Evolutionary conservation across 2,797 vertebrate species (phyloP).

Genomic region (Spondyliosoma cantharus): DNA sequence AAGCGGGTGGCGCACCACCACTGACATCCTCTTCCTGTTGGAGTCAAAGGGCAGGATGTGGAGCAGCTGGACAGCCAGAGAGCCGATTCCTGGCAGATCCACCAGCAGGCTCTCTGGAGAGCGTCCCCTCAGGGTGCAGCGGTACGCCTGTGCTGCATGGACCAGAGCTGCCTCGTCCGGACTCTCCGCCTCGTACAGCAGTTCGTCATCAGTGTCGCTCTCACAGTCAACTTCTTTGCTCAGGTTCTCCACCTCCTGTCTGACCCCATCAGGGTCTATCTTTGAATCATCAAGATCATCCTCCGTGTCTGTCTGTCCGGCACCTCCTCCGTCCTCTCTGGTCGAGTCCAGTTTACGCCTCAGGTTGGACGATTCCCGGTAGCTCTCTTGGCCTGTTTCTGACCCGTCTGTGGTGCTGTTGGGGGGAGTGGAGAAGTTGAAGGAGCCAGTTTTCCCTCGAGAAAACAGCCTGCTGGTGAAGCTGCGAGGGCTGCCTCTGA

Average conservation of each 20-base stretch:
- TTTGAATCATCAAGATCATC: background rate
- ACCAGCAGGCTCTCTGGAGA: conserved; percentile 88
- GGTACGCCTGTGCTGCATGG: conserved; percentile 91
- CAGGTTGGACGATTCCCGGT: conserved; percentile 20
- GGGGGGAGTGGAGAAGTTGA: conserved; percentile 13
- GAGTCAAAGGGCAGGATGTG: conserved; percentile 95
- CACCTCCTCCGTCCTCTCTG: conserved; percentile 10
- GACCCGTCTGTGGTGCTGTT: conserved; percentile 21
- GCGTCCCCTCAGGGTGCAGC: conserved; percentile 87
- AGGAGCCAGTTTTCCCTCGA: conserved; percentile 50
- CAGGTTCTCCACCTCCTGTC: conserved; percentile 7
- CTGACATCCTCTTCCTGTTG: conserved; percentile 93
- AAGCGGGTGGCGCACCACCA: conserved; percentile 93
- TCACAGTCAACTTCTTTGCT: conserved; percentile 10
- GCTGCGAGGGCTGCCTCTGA: conserved; percentile 56
- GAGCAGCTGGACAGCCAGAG: conserved; percentile 87
- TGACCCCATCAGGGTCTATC: background rate
- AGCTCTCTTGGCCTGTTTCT: conserved; percentile 16
- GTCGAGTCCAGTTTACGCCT: background rate
- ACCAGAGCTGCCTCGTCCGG: conserved; percentile 96
- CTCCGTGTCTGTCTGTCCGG: background rate
- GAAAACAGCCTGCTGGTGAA: conserved; percentile 66
- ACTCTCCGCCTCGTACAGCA: conserved; percentile 93
- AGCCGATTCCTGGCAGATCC: conserved; percentile 87
- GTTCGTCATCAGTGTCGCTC: conserved; percentile 54